Percentiles rank a stretch among this genome's conserved stretches.
Conservation (phyloP, 2,113 vertebrate genomes). For the Empidonax alnorum region DNA sequence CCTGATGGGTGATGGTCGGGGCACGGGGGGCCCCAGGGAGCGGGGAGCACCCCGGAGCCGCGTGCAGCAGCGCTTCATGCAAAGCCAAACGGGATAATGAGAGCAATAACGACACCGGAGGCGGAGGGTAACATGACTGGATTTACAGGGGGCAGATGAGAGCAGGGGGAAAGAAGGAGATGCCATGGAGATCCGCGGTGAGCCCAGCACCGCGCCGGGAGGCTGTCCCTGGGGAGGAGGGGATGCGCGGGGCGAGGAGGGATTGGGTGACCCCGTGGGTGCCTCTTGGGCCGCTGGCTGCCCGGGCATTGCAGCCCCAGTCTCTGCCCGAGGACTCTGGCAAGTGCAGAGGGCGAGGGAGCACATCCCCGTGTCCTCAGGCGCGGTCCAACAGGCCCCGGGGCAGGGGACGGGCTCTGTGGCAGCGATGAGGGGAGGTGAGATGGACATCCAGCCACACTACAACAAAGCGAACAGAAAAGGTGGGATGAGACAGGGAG, state of each 20-base stretch:
- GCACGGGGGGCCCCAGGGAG: not conserved
- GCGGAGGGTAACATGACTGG: not conserved
- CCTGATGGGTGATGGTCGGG: not conserved
- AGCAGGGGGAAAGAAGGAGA: not conserved
- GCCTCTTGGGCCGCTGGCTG: not conserved
- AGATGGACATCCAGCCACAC: slow-evolving; percentile 68
- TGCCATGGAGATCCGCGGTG: not conserved
- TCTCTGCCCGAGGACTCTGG: not conserved
- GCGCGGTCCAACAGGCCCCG: not conserved
- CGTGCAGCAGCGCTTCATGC: not conserved
- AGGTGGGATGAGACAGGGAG: slow-evolving; percentile 59
- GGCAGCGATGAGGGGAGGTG: slow-evolving; percentile 44
- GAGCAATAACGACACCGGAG: not conserved
- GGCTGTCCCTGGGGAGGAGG: not conserved
- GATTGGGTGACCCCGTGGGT: not conserved
- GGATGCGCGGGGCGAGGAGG: not conserved
- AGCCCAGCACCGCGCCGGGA: not conserved
- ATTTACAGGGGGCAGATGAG: slow-evolving; percentile 8
- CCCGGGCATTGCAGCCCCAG: not conserved
- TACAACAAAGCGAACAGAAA: slow-evolving; percentile 66
- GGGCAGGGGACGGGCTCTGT: not conserved
- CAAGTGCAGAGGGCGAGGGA: not conserved
- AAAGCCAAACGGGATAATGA: slow-evolving; percentile 42
- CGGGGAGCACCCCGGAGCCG: not conserved
- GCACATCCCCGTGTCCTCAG: not conserved